Percentiles rank a stretch among this genome's conserved stretches.
Conservation (phyloP, 2,888 invertebrate genomes). For the Lochmaea crataegi region DNA sequence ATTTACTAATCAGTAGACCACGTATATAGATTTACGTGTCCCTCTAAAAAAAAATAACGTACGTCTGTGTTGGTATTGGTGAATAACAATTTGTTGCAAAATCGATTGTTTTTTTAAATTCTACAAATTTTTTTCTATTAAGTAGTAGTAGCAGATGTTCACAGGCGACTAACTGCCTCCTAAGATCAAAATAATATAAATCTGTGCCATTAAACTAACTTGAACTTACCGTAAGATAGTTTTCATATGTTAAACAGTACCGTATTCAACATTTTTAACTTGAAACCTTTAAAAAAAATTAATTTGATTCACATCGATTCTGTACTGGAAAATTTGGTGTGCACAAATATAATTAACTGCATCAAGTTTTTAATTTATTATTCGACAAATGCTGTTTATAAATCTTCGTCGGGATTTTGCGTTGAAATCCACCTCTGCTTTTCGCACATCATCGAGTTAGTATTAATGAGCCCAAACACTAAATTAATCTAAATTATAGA, state of each 20-base stretch:
- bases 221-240: conserved; percentile 53
- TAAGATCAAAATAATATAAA: conserved; percentile 43
- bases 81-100: background rate
- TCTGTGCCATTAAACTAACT: conserved; percentile 58
- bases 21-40: too few species aligned
- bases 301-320: too few species aligned
- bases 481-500: conserved; percentile 44
- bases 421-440: conserved; percentile 7
- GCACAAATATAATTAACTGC: too few species aligned
- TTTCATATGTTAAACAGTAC: conserved; percentile 27
- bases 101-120: background rate
- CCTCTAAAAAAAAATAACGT: too few species aligned
- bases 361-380: background rate
- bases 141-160: conserved; percentile 46
- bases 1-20: too few species aligned
- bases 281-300: too few species aligned
- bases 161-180: conserved; percentile 43
- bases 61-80: too few species aligned
- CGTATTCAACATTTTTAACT: background rate
- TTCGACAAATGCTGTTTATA: background rate
- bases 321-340: background rate
- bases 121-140: conserved; percentile 35
- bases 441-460: conserved; percentile 38
- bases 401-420: background rate
- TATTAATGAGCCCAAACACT: conserved; percentile 41